phyloP scores from a whole-genome alignment of 2,797 vertebrate species.

The Microctenopoma steveboyesi region DNA sequence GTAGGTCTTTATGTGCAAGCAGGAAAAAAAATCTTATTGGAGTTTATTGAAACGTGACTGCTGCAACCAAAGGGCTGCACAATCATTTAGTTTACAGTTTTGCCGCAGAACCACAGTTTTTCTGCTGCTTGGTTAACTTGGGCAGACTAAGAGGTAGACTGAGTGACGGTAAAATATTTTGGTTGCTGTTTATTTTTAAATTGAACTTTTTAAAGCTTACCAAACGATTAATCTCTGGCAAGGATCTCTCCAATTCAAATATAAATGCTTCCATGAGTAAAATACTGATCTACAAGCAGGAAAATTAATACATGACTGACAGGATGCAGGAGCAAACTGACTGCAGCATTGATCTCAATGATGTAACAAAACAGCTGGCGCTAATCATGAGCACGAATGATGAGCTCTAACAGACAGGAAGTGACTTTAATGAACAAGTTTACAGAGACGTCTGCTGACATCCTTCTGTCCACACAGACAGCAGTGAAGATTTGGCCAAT shows the following conservation, averaged over 20 bases:
- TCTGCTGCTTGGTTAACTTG: too few species aligned
- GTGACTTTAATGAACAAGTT: slow-evolving; percentile 50
- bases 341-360: slow-evolving; percentile 45
- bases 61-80: too few species aligned
- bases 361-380: slow-evolving; percentile 56
- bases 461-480: slow-evolving; percentile 45
- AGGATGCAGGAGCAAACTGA: slow-evolving; percentile 47
- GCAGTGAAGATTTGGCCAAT: slow-evolving; percentile 41
- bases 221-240: background rate
- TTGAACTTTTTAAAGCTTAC: background rate
- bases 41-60: too few species aligned
- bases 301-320: slow-evolving; percentile 61
- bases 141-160: background rate
- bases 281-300: slow-evolving; percentile 38
- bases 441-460: slow-evolving; percentile 28
- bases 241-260: slow-evolving; percentile 22
- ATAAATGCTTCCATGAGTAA: slow-evolving; percentile 35
- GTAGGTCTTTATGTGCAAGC: too few species aligned
- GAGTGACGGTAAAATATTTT: slow-evolving; percentile 8
- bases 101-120: too few species aligned
- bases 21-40: too few species aligned
- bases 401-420: slow-evolving; percentile 41
- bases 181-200: background rate
- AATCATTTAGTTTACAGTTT: too few species aligned
- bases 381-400: slow-evolving; percentile 52